These are phyloP conservation scores for Phasia obesa DNA, from an alignment of 2,888 invertebrate genomes.

Conservation along the genomic window DNA sequence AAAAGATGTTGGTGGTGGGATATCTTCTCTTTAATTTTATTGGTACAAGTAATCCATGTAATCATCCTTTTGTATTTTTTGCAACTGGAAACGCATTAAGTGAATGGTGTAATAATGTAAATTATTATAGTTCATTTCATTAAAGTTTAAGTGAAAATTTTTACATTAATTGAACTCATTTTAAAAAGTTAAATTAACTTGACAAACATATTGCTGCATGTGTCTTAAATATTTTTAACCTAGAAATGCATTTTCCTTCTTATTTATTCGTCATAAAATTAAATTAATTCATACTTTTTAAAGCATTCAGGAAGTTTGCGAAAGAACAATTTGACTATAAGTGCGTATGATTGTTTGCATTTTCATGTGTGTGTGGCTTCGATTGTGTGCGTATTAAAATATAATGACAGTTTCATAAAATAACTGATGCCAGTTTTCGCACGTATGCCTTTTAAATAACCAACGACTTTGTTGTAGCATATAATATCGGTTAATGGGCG, in stretches of 20 bases:
- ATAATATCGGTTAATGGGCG: slow-evolving; percentile 63
- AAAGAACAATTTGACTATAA: too few species aligned
- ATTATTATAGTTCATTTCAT: slow-evolving; percentile 28
- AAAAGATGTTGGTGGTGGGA: slow-evolving; percentile 55
- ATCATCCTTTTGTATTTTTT: slow-evolving; percentile 29
- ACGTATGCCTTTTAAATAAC: slow-evolving; percentile 81
- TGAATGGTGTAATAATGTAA: slow-evolving; percentile 9
- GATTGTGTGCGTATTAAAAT: slow-evolving; percentile 16
- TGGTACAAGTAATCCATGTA: slow-evolving; percentile 17
- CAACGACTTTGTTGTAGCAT: slow-evolving; percentile 61
- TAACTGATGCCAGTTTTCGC: slow-evolving; percentile 79
- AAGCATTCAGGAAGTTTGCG: background rate
- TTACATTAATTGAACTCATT: slow-evolving; percentile 43
- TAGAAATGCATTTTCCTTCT: background rate
- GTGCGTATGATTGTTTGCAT: background rate
- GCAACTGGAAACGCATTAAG: slow-evolving; percentile 59
- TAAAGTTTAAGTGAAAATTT: slow-evolving; percentile 39
- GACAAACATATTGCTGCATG: background rate
- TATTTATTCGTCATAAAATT: slow-evolving; percentile 47
- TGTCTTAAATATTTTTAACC: background rate
- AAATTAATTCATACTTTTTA: slow-evolving; percentile 31
- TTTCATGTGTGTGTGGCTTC: background rate
- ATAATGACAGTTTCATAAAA: slow-evolving; percentile 58
- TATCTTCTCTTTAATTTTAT: slow-evolving; percentile 10
- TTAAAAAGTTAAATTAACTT: slow-evolving; percentile 36